Conservation (phyloP, 2,113 vertebrate genomes). For the Sus scrofa region T2T-Sscrofa CM000816.6:55834501-55835000, state of each 20-base stretch:
- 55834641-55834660: slow-evolving; percentile 45
- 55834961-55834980: slow-evolving; percentile 52
- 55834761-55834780: neutral
- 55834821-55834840: slow-evolving; percentile 52
- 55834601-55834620: slow-evolving; percentile 62
- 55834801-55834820: neutral
- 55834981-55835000: slow-evolving; percentile 64
- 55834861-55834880: slow-evolving; percentile 46
- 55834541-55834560: slow-evolving; percentile 50
- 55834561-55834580: slow-evolving; percentile 65
- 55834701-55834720: slow-evolving; percentile 55
- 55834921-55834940: neutral
- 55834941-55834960: slow-evolving; percentile 67
- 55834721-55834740: neutral
- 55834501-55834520: slow-evolving; percentile 59
- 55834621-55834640: slow-evolving; percentile 40
- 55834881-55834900: neutral
- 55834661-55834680: slow-evolving; percentile 71
- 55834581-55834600: slow-evolving; percentile 45
- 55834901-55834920: no score
- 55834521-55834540: neutral
- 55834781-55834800: neutral
- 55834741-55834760: neutral
- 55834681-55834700: slow-evolving; percentile 73
- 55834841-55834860: neutral